Conservation (phyloP, 2,113 vertebrate species). For the Caranx ignobilis region DNA sequence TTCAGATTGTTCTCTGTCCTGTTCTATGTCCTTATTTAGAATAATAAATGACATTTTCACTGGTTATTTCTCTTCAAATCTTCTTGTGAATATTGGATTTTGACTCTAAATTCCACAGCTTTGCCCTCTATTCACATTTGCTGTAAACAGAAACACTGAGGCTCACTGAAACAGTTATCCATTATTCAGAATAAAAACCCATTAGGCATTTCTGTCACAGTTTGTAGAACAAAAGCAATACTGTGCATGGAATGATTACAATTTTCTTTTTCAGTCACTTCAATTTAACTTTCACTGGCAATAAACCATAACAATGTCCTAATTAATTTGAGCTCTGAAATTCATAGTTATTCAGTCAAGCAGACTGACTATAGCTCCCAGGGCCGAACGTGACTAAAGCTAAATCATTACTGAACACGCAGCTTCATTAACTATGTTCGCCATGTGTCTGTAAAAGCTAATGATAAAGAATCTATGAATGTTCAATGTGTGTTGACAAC, state of each 20-base stretch:
- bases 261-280: constrained; percentile 51
- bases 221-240: constrained; percentile 55
- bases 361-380: constrained; percentile 49
- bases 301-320: constrained; percentile 65
- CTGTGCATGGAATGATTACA: constrained; percentile 58
- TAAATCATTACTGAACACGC: constrained; percentile 67
- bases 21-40: constrained; percentile 2
- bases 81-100: constrained; percentile 15
- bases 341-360: constrained; percentile 45
- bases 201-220: constrained; percentile 58
- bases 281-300: constrained; percentile 59
- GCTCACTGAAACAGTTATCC: constrained; percentile 24
- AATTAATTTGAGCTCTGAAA: constrained; percentile 70
- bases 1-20: not conserved
- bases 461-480: constrained; percentile 48
- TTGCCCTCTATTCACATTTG: constrained; percentile 4
- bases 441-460: constrained; percentile 48
- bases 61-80: constrained; percentile 25
- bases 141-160: constrained; percentile 33
- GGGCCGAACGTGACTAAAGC: constrained; percentile 39
- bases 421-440: constrained; percentile 60
- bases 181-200: constrained; percentile 51
- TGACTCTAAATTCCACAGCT: constrained; percentile 14
- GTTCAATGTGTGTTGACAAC: constrained; percentile 24
- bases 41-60: not conserved